Percentiles rank a stretch among this genome's conserved stretches.
These are phyloP conservation scores for Lepus europaeus DNA, from an alignment of 2,113 vertebrate genomes.

Conservation along the genomic window DNA sequence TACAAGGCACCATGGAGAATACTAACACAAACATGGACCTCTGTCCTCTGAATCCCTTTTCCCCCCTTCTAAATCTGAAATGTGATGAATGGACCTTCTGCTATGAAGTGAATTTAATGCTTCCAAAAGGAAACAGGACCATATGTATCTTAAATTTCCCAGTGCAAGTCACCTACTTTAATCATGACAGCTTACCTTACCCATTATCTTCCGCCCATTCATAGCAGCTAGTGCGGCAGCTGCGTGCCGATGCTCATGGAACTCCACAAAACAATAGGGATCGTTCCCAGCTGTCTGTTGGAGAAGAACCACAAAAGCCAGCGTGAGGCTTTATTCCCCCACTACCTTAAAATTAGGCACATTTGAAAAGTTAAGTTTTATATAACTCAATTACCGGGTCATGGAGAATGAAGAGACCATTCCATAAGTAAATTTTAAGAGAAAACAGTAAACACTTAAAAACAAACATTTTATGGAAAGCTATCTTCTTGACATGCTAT, in stretches of 20 bases:
- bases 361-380: neutral
- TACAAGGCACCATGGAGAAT: neutral
- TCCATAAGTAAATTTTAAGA: conserved; percentile 26
- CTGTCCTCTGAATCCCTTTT: conserved; percentile 23
- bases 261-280: conserved; percentile 99
- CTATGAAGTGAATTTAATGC: neutral
- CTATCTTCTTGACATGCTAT: neutral
- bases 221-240: conserved; percentile 98
- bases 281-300: conserved; percentile 97
- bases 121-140: conserved; percentile 55
- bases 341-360: conserved; percentile 47
- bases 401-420: conserved; percentile 17
- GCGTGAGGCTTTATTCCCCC: conserved; percentile 42
- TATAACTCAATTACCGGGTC: neutral
- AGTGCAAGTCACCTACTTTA: conserved; percentile 90
- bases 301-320: conserved; percentile 47
- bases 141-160: neutral
- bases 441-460: neutral
- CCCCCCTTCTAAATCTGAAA: conserved; percentile 48
- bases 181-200: conserved; percentile 97
- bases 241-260: conserved; percentile 98
- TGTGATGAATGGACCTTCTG: neutral
- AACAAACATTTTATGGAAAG: neutral
- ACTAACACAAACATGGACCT: conserved; percentile 31
- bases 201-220: conserved; percentile 99